Evolutionary conservation across 2,113 vertebrate species (phyloP).

Genomic region (Progne subis): DNA sequence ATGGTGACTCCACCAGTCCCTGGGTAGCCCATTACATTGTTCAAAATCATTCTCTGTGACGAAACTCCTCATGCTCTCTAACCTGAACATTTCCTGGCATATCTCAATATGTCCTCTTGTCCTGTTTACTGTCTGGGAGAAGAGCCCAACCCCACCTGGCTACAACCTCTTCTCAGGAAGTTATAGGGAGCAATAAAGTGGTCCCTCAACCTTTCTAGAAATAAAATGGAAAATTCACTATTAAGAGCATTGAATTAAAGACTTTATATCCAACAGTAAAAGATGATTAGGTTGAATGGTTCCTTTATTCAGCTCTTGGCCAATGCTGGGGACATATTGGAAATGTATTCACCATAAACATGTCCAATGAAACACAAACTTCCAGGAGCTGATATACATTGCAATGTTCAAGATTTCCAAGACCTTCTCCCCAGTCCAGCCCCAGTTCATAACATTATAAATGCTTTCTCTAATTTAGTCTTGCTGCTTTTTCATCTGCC

Average conservation of each 20-base stretch:
- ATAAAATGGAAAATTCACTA: neutral
- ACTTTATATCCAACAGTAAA: neutral
- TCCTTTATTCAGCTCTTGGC: neutral
- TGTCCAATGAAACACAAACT: neutral
- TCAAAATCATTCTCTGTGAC: neutral
- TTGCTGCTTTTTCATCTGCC: neutral
- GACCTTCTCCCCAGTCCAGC: neutral
- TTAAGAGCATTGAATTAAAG: neutral
- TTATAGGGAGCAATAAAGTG: neutral
- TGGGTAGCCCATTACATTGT: neutral
- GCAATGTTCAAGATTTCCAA: neutral
- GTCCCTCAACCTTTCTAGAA: neutral
- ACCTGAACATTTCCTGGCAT: neutral
- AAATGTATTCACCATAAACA: neutral
- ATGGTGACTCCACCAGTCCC: neutral
- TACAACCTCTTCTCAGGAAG: neutral
- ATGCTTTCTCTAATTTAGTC: neutral
- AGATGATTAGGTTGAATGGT: fast-evolving
- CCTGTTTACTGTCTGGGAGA: neutral
- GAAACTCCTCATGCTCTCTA: neutral
- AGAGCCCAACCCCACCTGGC: neutral
- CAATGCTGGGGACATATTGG: neutral
- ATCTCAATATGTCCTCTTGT: neutral
- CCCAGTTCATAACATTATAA: fast-evolving
- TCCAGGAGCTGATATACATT: neutral